Conservation (phyloP, 2,888 invertebrate genomes). For the Lepetodrilus schrolli region DNA sequence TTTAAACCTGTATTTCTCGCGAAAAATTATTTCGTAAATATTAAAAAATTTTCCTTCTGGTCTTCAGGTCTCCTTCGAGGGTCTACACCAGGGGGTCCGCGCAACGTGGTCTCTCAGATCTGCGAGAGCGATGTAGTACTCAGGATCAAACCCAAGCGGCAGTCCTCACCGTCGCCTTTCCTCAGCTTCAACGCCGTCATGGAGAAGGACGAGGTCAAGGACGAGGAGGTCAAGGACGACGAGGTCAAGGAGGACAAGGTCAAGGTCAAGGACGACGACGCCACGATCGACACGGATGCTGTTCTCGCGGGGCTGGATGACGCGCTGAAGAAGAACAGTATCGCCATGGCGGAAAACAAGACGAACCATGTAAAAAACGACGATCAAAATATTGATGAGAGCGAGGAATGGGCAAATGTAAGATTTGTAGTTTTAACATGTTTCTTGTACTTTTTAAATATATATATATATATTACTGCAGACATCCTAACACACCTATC, state of each 20-base stretch:
- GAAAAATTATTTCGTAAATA: too few relatives aligned
- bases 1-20: too few relatives aligned
- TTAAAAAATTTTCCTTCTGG: not conserved
- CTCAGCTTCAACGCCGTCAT: constrained; percentile 61
- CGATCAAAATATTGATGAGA: constrained; percentile 40
- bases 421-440: too few relatives aligned
- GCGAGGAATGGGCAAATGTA: constrained; percentile 91
- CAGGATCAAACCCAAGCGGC: constrained; percentile 46
- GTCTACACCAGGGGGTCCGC: constrained; percentile 62
- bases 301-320: constrained; percentile 41
- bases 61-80: constrained; percentile 70
- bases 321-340: not conserved
- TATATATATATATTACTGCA: too few relatives aligned
- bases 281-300: constrained; percentile 40
- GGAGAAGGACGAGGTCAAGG: constrained; percentile 61
- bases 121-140: constrained; percentile 59
- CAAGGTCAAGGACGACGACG: constrained; percentile 59
- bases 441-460: too few relatives aligned
- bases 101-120: constrained; percentile 67
- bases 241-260: constrained; percentile 54
- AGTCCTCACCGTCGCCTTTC: constrained; percentile 53
- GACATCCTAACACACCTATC: too few relatives aligned
- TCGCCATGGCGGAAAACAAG: constrained; percentile 2
- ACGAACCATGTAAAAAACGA: not conserved
- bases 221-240: constrained; percentile 59